Evolutionary conservation across 2,113 vertebrate genomes (phyloP).

Genomic region (Raja brachyura): DNA sequence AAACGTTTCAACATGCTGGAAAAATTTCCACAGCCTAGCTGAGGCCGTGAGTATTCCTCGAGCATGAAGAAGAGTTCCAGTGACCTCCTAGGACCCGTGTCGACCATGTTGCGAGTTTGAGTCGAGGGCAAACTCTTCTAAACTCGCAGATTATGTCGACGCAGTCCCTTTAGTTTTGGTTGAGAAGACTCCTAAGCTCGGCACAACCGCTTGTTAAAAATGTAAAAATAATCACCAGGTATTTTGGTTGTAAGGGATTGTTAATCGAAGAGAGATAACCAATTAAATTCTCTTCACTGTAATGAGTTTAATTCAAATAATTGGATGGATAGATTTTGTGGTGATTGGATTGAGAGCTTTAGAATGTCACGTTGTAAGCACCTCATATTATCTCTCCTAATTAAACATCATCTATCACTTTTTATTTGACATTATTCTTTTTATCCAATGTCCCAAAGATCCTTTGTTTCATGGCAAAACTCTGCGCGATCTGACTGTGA

Average conservation of each 20-base stretch:
- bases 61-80: too few species aligned
- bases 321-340: background rate
- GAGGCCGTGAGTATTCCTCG: too few species aligned
- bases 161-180: background rate
- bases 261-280: background rate
- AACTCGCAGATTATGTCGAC: too few species aligned
- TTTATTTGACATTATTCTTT: background rate
- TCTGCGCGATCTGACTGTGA: background rate
- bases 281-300: background rate
- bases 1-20: too few species aligned
- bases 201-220: background rate
- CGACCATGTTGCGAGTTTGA: too few species aligned
- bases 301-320: background rate
- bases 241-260: background rate
- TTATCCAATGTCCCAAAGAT: background rate
- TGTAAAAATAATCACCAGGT: background rate
- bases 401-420: slow-evolving; percentile 3
- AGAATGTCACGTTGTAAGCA: background rate
- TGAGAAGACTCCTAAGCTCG: background rate
- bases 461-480: background rate
- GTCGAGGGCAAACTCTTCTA: too few species aligned
- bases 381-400: background rate
- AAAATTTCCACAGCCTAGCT: too few species aligned
- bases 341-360: background rate
- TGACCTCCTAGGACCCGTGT: too few species aligned